Evolutionary conservation across 2,888 invertebrate genomes (phyloP).

Genomic region (Coremacera marginata): DNA sequence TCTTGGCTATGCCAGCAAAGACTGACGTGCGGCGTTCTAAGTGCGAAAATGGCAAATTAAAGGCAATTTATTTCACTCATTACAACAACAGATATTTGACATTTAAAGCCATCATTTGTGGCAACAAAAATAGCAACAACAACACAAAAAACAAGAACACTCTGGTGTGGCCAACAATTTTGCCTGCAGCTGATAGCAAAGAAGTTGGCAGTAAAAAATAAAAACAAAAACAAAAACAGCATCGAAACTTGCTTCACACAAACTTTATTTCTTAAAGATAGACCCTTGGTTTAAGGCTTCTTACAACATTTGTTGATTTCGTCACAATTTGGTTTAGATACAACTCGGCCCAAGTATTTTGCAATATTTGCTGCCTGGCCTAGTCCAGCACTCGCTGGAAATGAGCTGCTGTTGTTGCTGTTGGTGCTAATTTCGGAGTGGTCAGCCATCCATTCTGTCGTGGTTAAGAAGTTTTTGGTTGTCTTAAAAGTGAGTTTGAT

Average conservation of each 20-base stretch:
- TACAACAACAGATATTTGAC: conserved; percentile 10
- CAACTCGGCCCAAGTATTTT: too few relatives aligned
- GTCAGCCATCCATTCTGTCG: neutral
- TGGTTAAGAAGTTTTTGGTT: conserved; percentile 14
- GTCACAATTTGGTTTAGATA: too few relatives aligned
- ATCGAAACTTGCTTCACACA: too few relatives aligned
- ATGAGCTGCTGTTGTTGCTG: neutral
- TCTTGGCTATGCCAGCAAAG: too few relatives aligned
- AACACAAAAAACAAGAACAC: neutral
- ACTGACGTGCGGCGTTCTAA: neutral
- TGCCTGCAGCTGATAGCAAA: too few relatives aligned
- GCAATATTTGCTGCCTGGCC: too few relatives aligned
- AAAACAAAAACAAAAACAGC: too few relatives aligned
- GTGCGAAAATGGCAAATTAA: conserved; percentile 21
- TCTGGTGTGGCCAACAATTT: neutral
- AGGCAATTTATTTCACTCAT: conserved; percentile 12
- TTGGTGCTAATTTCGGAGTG: neutral
- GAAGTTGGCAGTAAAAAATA: too few relatives aligned
- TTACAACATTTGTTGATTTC: too few relatives aligned
- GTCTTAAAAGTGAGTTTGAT: conserved; percentile 18
- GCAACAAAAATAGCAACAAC: neutral
- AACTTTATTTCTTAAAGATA: too few relatives aligned
- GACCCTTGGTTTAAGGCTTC: too few relatives aligned
- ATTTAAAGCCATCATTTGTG: conserved; percentile 13
- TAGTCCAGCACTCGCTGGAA: too few relatives aligned